Evolutionary conservation across 2,113 vertebrate species (phyloP).

Genomic region (Gavialis gangeticus): DNA sequence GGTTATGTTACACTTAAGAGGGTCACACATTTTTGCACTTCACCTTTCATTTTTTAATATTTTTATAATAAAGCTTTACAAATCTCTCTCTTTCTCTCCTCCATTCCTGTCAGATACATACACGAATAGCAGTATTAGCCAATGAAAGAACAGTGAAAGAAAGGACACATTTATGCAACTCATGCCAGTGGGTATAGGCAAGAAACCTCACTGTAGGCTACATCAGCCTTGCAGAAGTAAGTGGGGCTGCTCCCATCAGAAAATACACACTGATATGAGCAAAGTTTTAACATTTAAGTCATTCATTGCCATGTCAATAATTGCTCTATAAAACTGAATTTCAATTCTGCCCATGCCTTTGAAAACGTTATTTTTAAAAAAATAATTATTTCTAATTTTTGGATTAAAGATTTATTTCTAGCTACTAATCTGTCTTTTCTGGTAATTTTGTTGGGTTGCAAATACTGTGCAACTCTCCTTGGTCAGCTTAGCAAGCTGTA

Average conservation of each 20-base stretch:
- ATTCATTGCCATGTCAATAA: neutral
- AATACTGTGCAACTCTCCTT: neutral
- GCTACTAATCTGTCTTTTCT: neutral
- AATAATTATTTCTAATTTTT: neutral
- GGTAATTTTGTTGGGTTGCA: neutral
- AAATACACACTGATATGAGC: neutral
- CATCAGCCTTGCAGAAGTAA: neutral
- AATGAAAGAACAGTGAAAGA: neutral
- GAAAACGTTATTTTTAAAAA: neutral
- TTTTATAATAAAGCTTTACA: no score
- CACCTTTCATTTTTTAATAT: no score
- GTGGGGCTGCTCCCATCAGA: neutral
- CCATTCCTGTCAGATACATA: neutral
- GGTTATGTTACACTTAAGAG: no score
- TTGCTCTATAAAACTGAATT: neutral
- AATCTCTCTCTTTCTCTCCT: no score
- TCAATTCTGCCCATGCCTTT: neutral
- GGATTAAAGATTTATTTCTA: neutral
- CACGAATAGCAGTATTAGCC: neutral
- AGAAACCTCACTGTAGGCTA: neutral
- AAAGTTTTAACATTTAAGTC: neutral
- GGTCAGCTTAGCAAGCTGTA: conserved; percentile 3
- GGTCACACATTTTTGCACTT: no score
- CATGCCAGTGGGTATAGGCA: neutral
- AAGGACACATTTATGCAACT: neutral